Base-by-base conservation (phyloP, 2,888 invertebrate genomes). In the Nyleta sp. region DNA sequence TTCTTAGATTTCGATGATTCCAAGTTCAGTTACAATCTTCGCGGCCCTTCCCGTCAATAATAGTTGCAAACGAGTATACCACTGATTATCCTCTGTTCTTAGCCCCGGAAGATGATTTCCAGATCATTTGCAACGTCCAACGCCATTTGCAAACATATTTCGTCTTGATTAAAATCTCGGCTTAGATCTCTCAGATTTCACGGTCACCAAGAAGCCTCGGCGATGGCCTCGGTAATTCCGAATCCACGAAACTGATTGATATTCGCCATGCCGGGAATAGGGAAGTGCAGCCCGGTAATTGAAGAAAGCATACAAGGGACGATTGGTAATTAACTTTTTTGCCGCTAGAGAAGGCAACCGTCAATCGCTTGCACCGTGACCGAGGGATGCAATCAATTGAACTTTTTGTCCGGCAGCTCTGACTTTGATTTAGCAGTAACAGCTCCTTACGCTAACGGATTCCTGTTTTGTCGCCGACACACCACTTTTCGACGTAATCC, bases 291-390 rank as follows among this genome's bases (percentile, higher is more conserved):
- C 10, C 4, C 17, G 33, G 53, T 62, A 68, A 70, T 62, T 57
- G 68, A 55, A 52, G 57, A 62, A 53, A 72, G 38, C 35, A 52
- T 50, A 64, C 57, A 31, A 68, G 52, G 60, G 72, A 74, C 64
- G 67, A 62, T 64, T 22, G 78, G 81, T 82, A 82, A 86, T 85
- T 84, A 85, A 85, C 85, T 86, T 84, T 86, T 86, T 86, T 82
- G 81, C 28, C 35, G 44, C 35, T 44, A 42, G 22, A 57, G 59
- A 68, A 57, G 60, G 71, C 48, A 62, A 76, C 50, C 64, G 71
- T 78, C 68, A 79, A 71, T 72, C 73, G 70, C 33, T 65, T 53
- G 48, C 74, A 82, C 67, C 79, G 73, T 75, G 75, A 70, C 62
- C 68, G 67, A 77, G 73, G 82, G 82, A 85, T 84, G 83, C 79